Conservation (phyloP, 2,113 vertebrate genomes). For the Chloroceryle aenea region DNA sequence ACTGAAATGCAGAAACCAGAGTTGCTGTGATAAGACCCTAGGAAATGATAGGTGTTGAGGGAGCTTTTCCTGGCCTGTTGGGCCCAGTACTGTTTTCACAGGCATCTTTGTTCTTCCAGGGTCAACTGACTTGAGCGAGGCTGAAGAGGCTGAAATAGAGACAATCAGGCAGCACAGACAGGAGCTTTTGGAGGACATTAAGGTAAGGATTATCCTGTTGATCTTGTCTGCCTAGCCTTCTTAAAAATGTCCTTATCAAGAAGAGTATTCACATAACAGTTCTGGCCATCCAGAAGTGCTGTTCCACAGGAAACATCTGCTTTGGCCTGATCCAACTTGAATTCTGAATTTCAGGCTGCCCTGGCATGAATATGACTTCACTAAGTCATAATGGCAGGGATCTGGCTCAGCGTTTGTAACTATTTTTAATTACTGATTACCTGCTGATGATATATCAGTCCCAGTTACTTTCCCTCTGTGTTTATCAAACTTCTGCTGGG, state of each 20-base stretch:
- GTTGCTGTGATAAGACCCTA: neutral
- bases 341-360: neutral
- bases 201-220: constrained; percentile 71
- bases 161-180: constrained; percentile 82
- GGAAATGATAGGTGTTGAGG: neutral
- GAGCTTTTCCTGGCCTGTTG: neutral
- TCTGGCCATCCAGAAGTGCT: neutral
- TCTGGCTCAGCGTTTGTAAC: neutral
- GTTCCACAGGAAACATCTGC: neutral
- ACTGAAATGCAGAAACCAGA: neutral
- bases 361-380: neutral
- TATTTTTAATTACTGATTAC: neutral
- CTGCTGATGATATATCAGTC: neutral
- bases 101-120: constrained; percentile 64
- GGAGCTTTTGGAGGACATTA: constrained; percentile 90
- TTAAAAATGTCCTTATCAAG: neutral
- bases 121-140: constrained; percentile 76
- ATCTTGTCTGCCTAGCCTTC: neutral
- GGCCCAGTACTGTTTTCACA: neutral
- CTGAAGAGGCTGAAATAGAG: constrained; percentile 86
- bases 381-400: neutral
- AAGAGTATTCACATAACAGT: neutral
- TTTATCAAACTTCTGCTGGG: neutral
- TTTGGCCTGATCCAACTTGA: neutral
- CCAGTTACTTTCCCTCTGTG: neutral